phyloP scores from a whole-genome alignment of 2,113 vertebrate genomes.

The Origma solitaria region DNA sequence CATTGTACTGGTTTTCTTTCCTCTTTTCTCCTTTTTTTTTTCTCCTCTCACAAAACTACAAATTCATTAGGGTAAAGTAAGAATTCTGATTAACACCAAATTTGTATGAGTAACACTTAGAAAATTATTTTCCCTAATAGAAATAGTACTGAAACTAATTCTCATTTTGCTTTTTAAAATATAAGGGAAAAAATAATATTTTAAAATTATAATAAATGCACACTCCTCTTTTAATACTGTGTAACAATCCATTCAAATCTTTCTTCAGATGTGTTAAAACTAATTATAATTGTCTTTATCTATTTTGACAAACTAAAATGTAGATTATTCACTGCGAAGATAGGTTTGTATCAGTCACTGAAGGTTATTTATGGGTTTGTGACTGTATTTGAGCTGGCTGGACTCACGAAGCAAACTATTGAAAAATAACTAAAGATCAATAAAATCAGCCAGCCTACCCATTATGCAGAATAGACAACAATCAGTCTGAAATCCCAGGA shows the following conservation, averaged over 20 bases:
- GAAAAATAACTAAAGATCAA: conserved; percentile 35
- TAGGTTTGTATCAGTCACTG: neutral
- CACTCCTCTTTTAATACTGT: neutral
- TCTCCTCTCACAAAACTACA: neutral
- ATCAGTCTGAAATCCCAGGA: neutral
- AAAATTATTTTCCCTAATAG: neutral
- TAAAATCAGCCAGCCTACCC: neutral
- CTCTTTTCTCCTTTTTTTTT: neutral
- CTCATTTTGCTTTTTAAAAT: neutral
- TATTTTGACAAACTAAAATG: neutral
- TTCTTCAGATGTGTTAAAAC: neutral
- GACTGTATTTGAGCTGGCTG: neutral
- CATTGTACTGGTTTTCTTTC: neutral
- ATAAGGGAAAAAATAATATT: rapidly evolving
- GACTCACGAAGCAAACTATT: neutral
- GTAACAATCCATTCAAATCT: neutral
- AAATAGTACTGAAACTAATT: neutral
- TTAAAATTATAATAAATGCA: neutral
- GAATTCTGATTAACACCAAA: neutral
- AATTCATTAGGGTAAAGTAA: neutral
- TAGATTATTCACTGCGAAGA: neutral
- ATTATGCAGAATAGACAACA: conserved; percentile 14
- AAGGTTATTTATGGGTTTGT: neutral
- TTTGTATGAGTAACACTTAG: neutral
- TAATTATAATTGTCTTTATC: neutral